These are phyloP conservation scores for Yponomeuta malinellus DNA, from an alignment of 2,888 invertebrate genomes.

Conservation along the genomic window DNA sequence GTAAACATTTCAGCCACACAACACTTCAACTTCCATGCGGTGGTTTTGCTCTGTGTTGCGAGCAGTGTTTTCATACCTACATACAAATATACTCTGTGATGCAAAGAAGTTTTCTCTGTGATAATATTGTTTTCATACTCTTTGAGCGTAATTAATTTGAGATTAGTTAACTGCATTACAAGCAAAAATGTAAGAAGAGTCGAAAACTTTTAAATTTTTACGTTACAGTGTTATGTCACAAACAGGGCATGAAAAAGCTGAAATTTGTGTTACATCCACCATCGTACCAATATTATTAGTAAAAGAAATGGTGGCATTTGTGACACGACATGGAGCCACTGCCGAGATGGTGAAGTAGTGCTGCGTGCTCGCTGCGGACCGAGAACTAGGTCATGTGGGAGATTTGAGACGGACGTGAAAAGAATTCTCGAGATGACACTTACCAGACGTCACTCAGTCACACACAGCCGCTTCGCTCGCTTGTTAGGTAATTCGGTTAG, in stretches of 20 bases:
- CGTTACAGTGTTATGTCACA: too few relatives aligned
- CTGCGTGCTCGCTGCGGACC: constrained; percentile 20
- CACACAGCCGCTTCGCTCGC: constrained; percentile 34
- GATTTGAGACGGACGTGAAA: constrained; percentile 24
- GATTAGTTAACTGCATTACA: too few relatives aligned
- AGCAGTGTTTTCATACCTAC: neutral
- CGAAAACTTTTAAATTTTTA: too few relatives aligned
- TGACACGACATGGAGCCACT: neutral
- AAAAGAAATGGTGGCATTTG: neutral
- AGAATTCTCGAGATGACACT: constrained; percentile 33
- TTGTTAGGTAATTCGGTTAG: constrained; percentile 29
- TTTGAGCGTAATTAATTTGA: neutral
- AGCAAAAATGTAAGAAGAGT: too few relatives aligned
- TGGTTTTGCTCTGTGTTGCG: neutral
- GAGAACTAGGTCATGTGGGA: constrained; percentile 30
- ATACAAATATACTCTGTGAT: neutral
- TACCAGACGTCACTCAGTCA: constrained; percentile 32
- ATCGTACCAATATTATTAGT: neutral
- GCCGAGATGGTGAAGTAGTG: neutral
- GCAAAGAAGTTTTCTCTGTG: neutral
- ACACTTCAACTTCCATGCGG: neutral
- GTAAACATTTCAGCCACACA: neutral
- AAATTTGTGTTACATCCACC: neutral
- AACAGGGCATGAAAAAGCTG: too few relatives aligned
- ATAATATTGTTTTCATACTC: neutral